Evolutionary conservation across 92 coral and sea anemone species (phyloP), one percentile per base, ranked within the genome.

Genomic region (Porites evermanni): DNA sequence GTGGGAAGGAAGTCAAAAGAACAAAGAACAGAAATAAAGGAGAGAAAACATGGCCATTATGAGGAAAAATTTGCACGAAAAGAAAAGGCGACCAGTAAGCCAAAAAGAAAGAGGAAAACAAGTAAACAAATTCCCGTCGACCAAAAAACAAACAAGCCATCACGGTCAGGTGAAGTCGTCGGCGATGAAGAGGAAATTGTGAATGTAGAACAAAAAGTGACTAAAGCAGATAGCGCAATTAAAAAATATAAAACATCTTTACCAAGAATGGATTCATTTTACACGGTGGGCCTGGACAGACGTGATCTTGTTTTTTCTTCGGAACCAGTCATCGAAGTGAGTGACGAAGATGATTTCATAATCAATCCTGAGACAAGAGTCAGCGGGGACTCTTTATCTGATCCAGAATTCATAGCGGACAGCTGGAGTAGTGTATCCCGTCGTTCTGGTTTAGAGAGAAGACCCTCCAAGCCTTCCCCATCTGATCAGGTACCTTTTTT

Each of bases 211-310:
- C 29, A 17, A 7, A 61, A 17, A 50, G 73, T 23, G 24, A 83
- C 52, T 8, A 67, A 50, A 51, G 23, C 53, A 10, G 17, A 51
- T 9, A n/a, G 8, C 21, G 53, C 0, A 23, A 1, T 18, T 3
- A 83, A 20, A 65, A 26, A 63, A 4, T 12, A n/a, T 19, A 64
- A 29, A 16, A 24, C 63, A 2, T 7, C 73, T 6, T 8, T 64
- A 47, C 17, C 52, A 1, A 54, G 65, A 24, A 83, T 61, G 6
- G 80, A 83, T 2, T 74, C 79, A 14, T 83, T 75, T n/a, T 83
- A 12, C 56, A 74, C 80, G 8, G 87, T 83, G 16, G 80, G 67
- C n/a, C 76, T 83, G 10, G 87, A 83, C 59, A 52, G 67, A 23
- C 87, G 87, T 50, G 87, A 83, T 26, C 23, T 44, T 10, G 80